Evolutionary conservation across 2,888 invertebrate genomes (phyloP).

Genomic region (Tromatobia lineatoria): DNA sequence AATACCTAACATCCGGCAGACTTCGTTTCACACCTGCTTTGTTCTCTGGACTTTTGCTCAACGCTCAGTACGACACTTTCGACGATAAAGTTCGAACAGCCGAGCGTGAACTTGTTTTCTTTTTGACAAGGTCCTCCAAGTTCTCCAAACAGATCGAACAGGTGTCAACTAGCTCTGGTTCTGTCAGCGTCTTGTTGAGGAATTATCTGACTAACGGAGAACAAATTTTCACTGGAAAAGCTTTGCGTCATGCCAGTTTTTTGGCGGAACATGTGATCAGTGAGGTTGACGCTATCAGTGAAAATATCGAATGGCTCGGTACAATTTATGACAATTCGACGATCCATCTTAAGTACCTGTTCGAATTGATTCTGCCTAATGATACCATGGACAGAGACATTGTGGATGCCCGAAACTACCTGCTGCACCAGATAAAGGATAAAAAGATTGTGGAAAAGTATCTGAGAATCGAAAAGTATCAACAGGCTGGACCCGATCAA

Average conservation of each 20-base stretch:
- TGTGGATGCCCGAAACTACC: constrained; percentile 70
- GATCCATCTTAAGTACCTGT: constrained; percentile 72
- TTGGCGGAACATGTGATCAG: constrained; percentile 68
- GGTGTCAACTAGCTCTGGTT: background rate
- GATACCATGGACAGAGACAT: constrained; percentile 73
- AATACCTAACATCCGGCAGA: constrained; percentile 54
- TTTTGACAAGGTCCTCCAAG: background rate
- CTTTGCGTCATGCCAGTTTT: constrained; percentile 52
- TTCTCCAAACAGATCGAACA: constrained; percentile 5
- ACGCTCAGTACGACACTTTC: constrained; percentile 70
- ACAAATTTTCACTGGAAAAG: background rate
- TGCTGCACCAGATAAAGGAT: constrained; percentile 59
- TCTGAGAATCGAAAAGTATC: constrained; percentile 72
- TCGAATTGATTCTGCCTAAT: constrained; percentile 72
- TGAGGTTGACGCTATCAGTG: constrained; percentile 70
- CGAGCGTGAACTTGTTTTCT: constrained; percentile 66
- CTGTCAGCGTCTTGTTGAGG: constrained; percentile 67
- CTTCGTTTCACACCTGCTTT: constrained; percentile 66
- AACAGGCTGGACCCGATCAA: constrained; percentile 72
- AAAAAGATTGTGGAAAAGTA: constrained; percentile 66
- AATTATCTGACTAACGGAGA: constrained; percentile 44
- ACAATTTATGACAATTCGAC: constrained; percentile 72
- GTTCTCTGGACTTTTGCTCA: constrained; percentile 70
- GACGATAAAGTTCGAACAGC: constrained; percentile 71
- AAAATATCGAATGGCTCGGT: constrained; percentile 73